These are phyloP conservation scores for Lottia gigantea DNA, from an alignment of 2,888 invertebrate genomes.

Conservation along the genomic window DNA sequence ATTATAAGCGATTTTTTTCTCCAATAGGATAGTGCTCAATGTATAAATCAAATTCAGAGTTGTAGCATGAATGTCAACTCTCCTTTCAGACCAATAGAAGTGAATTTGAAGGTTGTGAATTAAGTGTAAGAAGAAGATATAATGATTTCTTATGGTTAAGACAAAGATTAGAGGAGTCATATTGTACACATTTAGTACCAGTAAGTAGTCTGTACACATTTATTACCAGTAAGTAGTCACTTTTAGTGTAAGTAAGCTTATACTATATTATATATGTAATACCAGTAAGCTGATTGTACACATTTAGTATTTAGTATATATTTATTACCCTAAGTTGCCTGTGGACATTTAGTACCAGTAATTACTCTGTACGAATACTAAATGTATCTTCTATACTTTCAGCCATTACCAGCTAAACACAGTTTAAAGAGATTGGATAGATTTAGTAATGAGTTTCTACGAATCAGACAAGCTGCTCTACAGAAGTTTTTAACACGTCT, in stretches of 20 bases:
- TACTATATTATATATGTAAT: too few relatives aligned
- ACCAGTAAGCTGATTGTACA: neutral
- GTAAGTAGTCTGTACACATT: constrained; percentile 69
- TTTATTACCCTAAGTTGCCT: constrained; percentile 44
- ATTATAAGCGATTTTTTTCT: too few relatives aligned
- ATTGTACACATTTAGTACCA: constrained; percentile 77
- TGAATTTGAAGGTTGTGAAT: constrained; percentile 76
- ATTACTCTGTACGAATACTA: too few relatives aligned
- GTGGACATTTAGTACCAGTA: constrained; percentile 78
- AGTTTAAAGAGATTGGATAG: constrained; percentile 77
- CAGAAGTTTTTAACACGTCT: constrained; percentile 77
- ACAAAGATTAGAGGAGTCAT: constrained; percentile 75
- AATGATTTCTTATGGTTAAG: constrained; percentile 81
- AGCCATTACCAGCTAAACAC: constrained; percentile 80
- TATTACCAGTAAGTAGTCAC: neutral
- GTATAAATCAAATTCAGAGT: neutral
- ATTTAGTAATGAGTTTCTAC: constrained; percentile 79
- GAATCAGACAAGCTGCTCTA: constrained; percentile 76
- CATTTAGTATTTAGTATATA: neutral
- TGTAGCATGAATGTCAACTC: neutral
- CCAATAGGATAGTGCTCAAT: too few relatives aligned
- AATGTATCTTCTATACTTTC: too few relatives aligned
- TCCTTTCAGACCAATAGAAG: constrained; percentile 73
- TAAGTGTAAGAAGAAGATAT: constrained; percentile 76
- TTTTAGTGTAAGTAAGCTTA: neutral